phyloP scores from a whole-genome alignment of 2,888 invertebrate species.

The Lissocephala sabroskyi region DNA sequence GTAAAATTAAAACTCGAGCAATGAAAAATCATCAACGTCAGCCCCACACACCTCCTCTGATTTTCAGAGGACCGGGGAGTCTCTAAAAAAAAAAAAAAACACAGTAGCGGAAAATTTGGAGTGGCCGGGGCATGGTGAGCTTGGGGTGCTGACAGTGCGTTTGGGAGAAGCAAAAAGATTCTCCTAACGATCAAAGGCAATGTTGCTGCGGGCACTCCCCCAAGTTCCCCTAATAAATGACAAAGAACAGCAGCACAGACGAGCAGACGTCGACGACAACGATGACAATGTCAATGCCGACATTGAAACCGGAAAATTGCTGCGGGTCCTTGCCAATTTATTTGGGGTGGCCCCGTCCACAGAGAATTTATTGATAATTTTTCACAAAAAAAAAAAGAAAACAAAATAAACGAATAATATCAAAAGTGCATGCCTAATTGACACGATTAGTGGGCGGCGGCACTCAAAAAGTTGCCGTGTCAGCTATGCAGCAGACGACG shows the following conservation, averaged over 20 bases:
- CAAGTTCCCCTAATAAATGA: neutral
- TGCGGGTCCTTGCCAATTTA: slow-evolving; percentile 62
- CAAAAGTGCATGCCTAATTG: slow-evolving; percentile 67
- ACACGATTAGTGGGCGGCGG: slow-evolving; percentile 43
- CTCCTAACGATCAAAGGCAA: slow-evolving; percentile 56
- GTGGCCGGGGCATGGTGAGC: neutral
- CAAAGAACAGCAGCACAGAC: slow-evolving; percentile 3
- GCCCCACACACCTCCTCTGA: slow-evolving; percentile 17
- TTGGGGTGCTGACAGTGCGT: slow-evolving; percentile 7
- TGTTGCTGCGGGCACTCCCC: slow-evolving; percentile 38
- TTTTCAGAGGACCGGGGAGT: too few relatives aligned
- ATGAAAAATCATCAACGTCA: slow-evolving; percentile 70
- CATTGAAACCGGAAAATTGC: slow-evolving; percentile 63
- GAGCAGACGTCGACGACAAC: slow-evolving; percentile 17
- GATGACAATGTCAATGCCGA: slow-evolving; percentile 58
- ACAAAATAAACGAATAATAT: neutral
- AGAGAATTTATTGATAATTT: slow-evolving; percentile 51
- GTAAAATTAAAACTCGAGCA: slow-evolving; percentile 71
- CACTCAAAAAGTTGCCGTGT: slow-evolving; percentile 27
- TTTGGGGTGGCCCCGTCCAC: slow-evolving; percentile 20
- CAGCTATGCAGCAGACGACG: slow-evolving; percentile 15
- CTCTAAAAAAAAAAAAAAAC: neutral
- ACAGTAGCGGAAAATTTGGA: neutral
- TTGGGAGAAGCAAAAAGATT: slow-evolving; percentile 20
- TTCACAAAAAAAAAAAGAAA: slow-evolving; percentile 29